Evolutionary conservation across 1,140 invertebrate genomes (phyloP), one percentile per base, ranked within the genome.

Genomic region (Carposina sasakii): DNA sequence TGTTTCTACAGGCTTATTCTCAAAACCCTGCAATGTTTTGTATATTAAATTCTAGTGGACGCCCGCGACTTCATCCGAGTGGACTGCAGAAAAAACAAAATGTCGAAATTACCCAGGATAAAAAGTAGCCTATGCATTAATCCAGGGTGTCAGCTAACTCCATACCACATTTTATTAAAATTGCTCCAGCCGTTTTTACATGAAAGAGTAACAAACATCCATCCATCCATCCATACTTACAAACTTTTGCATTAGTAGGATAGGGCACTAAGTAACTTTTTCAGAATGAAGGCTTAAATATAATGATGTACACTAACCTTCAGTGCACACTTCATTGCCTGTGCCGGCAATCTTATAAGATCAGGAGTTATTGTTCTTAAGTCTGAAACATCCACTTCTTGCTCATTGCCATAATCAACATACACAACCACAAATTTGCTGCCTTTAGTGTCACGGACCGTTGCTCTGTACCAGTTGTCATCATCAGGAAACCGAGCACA

Each of bases 401-500:
- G 91, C 63, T 92, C 90, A 67, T 94, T 94, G 0, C 93, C 94
- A 86, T 92, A 94, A 76, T 96, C 94, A 0, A 95, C 90, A 76
- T 93, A 93, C 5, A 86, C 78, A 0, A 93, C 89, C 28, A 82
- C 81, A 2, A 89, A 70, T 37, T 78, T 75, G 2, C 86, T 76
- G 10, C 76, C 79, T 31, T 67, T 68, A 1, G 86, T 63, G 2
- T 73, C 69, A 13, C 88, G 63, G 5, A 93, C 87, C 59, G 89
- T 85, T 5, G 90, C 91, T 40, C 91, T 81, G 66, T 93, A 95
- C 91, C 93, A 95, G 41, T 87, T 85, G 19, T 79, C 74, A 77
- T 94, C 93, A 53, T 85, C 87, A 54, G 88, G 88, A 55, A 90
- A 95, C 26, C 91, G 81, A 0, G 93, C 93, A 62, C 91, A 90